phyloP scores from a whole-genome alignment of 2,113 vertebrate genomes.

The Raja brachyura region DNA sequence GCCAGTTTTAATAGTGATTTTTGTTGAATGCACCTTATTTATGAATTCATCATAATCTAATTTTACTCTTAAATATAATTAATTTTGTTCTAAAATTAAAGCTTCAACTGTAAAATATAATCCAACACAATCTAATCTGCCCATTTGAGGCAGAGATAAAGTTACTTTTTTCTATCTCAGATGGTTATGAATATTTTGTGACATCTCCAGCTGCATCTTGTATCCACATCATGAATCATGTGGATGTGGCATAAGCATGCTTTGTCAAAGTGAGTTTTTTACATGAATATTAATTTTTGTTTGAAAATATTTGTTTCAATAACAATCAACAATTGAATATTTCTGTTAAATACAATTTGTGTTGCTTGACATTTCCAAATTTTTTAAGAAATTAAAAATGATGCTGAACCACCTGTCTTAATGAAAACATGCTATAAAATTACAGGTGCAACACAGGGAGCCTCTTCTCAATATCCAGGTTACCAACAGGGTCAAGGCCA shows the following conservation, averaged over 20 bases:
- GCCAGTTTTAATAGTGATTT: not conserved
- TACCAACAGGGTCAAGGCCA: slow-evolving; percentile 88
- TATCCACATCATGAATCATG: not conserved
- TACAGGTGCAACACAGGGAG: slow-evolving; percentile 70
- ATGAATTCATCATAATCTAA: not conserved
- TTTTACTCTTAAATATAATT: not conserved
- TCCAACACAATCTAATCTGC: not conserved
- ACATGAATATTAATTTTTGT: not conserved
- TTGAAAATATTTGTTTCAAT: not conserved
- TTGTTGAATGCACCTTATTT: not conserved
- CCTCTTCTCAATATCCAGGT: slow-evolving; percentile 81
- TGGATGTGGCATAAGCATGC: not conserved
- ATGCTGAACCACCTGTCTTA: not conserved
- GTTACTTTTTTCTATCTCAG: too few relatives aligned
- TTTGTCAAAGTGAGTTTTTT: not conserved
- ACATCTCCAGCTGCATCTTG: not conserved
- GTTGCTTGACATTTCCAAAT: not conserved
- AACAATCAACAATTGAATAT: not conserved
- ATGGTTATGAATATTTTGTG: not conserved
- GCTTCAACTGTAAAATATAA: not conserved
- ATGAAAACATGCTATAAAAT: not conserved
- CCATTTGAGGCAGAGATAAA: too few relatives aligned
- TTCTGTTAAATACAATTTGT: not conserved
- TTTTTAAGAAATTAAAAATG: not conserved
- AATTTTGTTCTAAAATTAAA: not conserved